Conservation (phyloP, 2,888 invertebrate genomes). For the Eilema griseolum region DNA sequence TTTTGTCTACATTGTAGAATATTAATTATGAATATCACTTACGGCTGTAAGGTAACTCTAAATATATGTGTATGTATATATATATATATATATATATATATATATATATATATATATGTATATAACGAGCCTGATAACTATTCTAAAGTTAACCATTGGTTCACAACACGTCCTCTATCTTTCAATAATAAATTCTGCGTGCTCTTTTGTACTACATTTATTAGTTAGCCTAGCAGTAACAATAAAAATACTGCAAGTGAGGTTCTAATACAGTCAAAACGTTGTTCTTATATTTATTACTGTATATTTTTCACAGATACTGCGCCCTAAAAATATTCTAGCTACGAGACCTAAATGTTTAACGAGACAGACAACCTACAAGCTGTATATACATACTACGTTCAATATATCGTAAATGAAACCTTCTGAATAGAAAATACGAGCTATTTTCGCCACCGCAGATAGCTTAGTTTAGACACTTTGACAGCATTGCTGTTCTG, state of each 20-base stretch:
- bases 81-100: no score
- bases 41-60: no score
- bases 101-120: no score
- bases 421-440: slow-evolving; percentile 11
- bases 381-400: not conserved
- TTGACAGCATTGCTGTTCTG: not conserved
- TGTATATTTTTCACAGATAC: slow-evolving; percentile 9
- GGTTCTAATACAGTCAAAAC: not conserved
- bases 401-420: slow-evolving; percentile 11
- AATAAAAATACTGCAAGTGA: not conserved
- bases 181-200: no score
- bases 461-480: not conserved
- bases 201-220: not conserved
- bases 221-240: not conserved
- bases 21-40: no score
- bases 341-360: slow-evolving; percentile 16
- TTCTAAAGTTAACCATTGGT: no score
- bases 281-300: not conserved
- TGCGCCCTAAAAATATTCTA: slow-evolving; percentile 5
- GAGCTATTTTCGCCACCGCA: slow-evolving; percentile 11
- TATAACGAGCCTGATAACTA: no score
- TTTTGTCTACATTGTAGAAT: no score
- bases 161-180: no score
- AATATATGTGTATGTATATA: no score
- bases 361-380: slow-evolving; percentile 10